A percentile compares a stretch with the other conserved stretches of the same genome.
Conservation (phyloP, 2,888 invertebrate species). For the Cephus pygmeus region DNA sequence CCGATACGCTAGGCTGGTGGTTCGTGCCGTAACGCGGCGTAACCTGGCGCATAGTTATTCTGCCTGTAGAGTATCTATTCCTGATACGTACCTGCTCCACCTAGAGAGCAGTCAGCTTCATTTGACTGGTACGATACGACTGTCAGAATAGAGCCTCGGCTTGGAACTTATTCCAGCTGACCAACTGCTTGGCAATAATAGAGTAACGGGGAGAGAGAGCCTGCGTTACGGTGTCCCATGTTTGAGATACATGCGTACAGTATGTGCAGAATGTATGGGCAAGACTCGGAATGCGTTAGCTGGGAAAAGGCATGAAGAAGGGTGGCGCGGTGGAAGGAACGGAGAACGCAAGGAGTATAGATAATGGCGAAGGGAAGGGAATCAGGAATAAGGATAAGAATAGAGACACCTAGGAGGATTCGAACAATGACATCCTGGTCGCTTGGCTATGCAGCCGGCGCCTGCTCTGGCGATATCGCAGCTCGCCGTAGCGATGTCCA, state of each 20-base stretch:
- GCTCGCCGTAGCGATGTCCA: constrained; percentile 20
- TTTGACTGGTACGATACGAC: neutral
- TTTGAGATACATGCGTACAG: neutral
- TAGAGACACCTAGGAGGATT: neutral
- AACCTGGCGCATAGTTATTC: neutral
- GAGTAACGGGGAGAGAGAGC: neutral
- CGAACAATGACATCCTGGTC: constrained; percentile 50
- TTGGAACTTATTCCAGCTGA: neutral
- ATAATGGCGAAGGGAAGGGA: neutral
- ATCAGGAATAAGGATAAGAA: neutral
- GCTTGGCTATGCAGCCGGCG: constrained; percentile 42
- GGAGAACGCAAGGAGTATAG: constrained; percentile 12
- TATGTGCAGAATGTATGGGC: neutral
- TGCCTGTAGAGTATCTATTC: neutral
- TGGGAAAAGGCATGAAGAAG: constrained; percentile 9
- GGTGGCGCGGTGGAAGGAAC: constrained; percentile 11
- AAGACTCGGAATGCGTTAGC: neutral
- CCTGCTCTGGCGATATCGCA: constrained; percentile 34
- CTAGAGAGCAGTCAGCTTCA: neutral
- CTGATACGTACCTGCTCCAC: neutral
- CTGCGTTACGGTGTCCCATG: neutral
- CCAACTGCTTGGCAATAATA: neutral
- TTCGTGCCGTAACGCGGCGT: constrained; percentile 1
- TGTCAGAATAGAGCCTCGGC: neutral
- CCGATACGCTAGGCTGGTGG: constrained; percentile 26